Evolutionary conservation across 2,888 invertebrate genomes (phyloP).

Genomic region (Polydesmus complanatus): DNA sequence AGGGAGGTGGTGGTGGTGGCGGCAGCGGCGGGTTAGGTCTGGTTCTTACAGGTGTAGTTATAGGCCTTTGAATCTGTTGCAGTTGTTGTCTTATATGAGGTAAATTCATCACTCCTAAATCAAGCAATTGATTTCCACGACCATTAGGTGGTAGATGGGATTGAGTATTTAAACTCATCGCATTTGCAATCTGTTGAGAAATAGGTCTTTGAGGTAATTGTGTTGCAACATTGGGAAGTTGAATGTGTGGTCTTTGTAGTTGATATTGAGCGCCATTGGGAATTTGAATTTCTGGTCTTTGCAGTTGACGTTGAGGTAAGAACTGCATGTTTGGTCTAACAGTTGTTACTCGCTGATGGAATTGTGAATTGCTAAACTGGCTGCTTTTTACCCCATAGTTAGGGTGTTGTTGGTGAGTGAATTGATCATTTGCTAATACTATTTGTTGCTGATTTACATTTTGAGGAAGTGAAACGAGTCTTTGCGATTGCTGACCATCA

Average conservation of each 20-base stretch:
- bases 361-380: too few species aligned
- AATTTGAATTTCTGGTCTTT: too few species aligned
- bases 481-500: too few species aligned
- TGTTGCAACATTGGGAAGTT: too few species aligned
- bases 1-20: background rate
- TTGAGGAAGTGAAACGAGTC: too few species aligned
- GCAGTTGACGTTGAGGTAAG: background rate
- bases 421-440: too few species aligned
- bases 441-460: background rate
- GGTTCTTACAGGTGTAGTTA: background rate
- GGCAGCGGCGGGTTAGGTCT: background rate
- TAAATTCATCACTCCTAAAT: background rate
- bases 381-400: background rate
- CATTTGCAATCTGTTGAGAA: too few species aligned
- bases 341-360: background rate
- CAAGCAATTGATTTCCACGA: background rate
- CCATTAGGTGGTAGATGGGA: background rate
- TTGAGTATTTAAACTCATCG: too few species aligned
- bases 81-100: background rate
- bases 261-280: background rate
- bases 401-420: background rate
- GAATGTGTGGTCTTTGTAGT: too few species aligned
- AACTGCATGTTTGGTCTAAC: background rate
- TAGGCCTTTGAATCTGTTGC: background rate
- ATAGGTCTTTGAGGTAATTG: too few species aligned